These are phyloP conservation scores for Coptodon bakossiorum DNA, from an alignment of 2,113 vertebrate species.

Conservation along the genomic window DNA sequence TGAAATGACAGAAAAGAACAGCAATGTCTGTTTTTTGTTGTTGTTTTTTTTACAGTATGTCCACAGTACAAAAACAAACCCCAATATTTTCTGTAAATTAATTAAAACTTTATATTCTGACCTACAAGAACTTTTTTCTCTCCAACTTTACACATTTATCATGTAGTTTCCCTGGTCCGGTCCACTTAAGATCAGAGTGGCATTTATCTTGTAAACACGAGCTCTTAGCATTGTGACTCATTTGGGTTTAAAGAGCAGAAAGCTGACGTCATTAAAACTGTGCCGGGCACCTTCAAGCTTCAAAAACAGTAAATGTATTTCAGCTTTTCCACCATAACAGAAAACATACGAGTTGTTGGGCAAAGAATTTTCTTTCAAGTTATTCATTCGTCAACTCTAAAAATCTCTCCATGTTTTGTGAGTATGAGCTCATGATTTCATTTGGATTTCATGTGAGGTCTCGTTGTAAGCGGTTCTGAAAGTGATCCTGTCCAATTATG, in stretches of 20 bases:
- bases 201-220: background rate
- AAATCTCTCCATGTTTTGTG: rapidly evolving
- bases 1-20: background rate
- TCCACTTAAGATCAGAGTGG: too few relatives aligned
- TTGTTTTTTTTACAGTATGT: background rate
- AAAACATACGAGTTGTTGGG: background rate
- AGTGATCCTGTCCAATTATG: background rate
- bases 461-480: background rate
- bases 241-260: background rate
- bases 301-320: background rate
- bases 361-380: background rate
- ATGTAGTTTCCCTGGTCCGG: too few relatives aligned
- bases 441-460: background rate
- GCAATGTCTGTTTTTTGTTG: rapidly evolving
- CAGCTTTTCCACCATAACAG: background rate
- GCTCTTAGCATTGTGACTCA: background rate
- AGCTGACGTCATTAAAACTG: rapidly evolving
- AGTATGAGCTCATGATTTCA: background rate
- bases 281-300: too few relatives aligned
- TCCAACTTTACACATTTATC: too few relatives aligned
- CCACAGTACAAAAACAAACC: background rate
- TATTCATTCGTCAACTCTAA: background rate
- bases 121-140: too few relatives aligned
- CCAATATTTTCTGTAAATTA: rapidly evolving
- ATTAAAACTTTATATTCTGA: background rate